Percentiles rank a stretch among this genome's conserved stretches.
These are phyloP conservation scores for Heteronetta atricapilla DNA, from an alignment of 2,113 vertebrate genomes.

Conservation along the genomic window DNA sequence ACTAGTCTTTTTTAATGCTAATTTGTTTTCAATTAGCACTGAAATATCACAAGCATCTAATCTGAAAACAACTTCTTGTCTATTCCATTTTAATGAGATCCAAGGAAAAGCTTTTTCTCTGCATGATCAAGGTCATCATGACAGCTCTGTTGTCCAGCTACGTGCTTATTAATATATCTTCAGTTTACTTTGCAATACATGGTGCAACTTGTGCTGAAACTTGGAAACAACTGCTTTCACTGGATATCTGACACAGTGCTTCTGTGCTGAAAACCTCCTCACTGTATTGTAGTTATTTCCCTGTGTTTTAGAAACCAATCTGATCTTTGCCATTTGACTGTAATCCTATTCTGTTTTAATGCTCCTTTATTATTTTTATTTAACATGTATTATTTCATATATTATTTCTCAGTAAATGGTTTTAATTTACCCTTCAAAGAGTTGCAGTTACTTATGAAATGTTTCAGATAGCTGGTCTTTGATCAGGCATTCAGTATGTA, in stretches of 20 bases:
- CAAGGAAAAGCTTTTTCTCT: background rate
- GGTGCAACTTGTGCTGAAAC: background rate
- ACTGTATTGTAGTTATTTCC: background rate
- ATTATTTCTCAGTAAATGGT: background rate
- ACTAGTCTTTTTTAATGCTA: background rate
- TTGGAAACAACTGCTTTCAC: constrained; percentile 2
- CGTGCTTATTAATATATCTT: constrained; percentile 11
- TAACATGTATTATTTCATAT: constrained; percentile 8
- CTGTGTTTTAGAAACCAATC: constrained; percentile 6
- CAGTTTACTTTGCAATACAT: background rate
- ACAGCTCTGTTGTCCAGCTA: background rate
- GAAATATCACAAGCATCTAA: background rate
- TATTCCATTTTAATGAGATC: background rate
- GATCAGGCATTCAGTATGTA: constrained; percentile 29
- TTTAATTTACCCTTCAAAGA: constrained; percentile 34
- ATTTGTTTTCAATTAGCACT: constrained; percentile 15
- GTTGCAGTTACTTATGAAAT: background rate
- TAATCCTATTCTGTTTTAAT: background rate
- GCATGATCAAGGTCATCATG: background rate
- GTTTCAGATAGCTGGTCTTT: constrained; percentile 25
- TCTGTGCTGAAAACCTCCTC: constrained; percentile 19
- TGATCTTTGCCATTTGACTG: constrained; percentile 27
- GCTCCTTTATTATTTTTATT: constrained; percentile 7
- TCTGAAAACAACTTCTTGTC: background rate
- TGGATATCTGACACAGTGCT: background rate